Evolutionary conservation across 2,888 invertebrate genomes (phyloP).

Genomic region (Cerastoderma edule): DNA sequence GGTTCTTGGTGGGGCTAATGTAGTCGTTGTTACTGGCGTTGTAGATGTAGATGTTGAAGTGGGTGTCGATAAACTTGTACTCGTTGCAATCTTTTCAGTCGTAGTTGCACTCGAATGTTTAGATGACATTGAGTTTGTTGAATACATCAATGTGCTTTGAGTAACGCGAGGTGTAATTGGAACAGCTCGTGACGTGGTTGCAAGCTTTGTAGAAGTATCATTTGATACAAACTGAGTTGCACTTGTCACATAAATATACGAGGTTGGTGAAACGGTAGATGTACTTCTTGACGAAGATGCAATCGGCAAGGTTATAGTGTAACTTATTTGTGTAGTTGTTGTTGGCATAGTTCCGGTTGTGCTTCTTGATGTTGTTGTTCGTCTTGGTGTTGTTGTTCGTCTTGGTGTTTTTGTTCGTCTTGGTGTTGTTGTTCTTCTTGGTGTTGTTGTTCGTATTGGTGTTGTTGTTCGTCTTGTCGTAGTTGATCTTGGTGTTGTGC

Average conservation of each 20-base stretch:
- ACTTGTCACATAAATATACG: too few relatives aligned
- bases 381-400: constrained; percentile 2
- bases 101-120: constrained; percentile 15
- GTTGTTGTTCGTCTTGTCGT: constrained; percentile 6
- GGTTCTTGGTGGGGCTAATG: background rate
- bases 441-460: constrained; percentile 5
- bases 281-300: too few relatives aligned
- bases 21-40: background rate
- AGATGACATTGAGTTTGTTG: constrained; percentile 22
- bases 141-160: background rate
- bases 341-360: background rate
- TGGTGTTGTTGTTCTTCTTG: constrained; percentile 14
- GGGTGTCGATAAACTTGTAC: background rate
- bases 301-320: background rate
- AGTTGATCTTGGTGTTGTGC: constrained; percentile 23
- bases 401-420: background rate
- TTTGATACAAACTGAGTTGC: background rate
- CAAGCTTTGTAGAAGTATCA: background rate
- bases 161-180: background rate
- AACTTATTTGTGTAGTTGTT: constrained; percentile 11
- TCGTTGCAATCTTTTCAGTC: background rate
- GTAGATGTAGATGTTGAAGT: background rate
- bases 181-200: background rate
- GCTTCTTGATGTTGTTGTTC: constrained; percentile 5
- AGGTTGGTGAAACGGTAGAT: background rate